Base-by-base conservation (phyloP, 2,113 vertebrate genomes). In the Dicerorhinus sumatrensis region DNA sequence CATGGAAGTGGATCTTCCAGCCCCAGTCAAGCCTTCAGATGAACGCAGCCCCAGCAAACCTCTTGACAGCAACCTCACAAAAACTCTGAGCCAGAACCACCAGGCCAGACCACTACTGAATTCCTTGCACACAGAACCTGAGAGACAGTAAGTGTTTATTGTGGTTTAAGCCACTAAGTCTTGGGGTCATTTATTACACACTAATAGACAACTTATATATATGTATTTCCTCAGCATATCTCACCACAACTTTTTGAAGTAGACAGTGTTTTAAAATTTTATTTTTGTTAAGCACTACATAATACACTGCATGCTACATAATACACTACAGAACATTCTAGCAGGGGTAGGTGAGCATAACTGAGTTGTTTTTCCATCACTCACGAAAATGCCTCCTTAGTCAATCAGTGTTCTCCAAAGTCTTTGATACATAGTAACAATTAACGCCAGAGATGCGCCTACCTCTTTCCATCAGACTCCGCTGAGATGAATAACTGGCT, bases 131-230 rank as follows among this genome's bases (percentile, higher is more conserved):
- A 13, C 16, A 21, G 21, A n/a, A 13, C 46, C 11, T 9, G 29
- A 9, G 18, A 12, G 54, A n/a, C 8, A 5, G 65, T 7, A 31
- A 6, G 23, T 39, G 42, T 36, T 36, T n/a, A 4, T 10, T 62
- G n/a, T 11, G 14, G 5, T 36, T 4, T 5, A 3, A 48, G 42
- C 48, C 48, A 48, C 48, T 48, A 48, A 3, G 51, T 11, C 31
- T 12, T 25, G 17, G 67, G 31, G 27, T 31, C 5, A 17, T 36
- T 33, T 36, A 12, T 23, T 21, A 46, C 54, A 10, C 20, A 13
- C 48, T 2, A 1, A 0, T 69, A 69, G 54, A 12, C 51, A 13
- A 3, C 17, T 1, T 25, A 23, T 1, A 3, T 31, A 5, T 31
- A 46, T 6, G 1, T 1, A 7, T 36, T 25, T 18, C 23, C 25